Base-by-base conservation (phyloP, 2,113 vertebrate species). In the Sus scrofa region DNA sequence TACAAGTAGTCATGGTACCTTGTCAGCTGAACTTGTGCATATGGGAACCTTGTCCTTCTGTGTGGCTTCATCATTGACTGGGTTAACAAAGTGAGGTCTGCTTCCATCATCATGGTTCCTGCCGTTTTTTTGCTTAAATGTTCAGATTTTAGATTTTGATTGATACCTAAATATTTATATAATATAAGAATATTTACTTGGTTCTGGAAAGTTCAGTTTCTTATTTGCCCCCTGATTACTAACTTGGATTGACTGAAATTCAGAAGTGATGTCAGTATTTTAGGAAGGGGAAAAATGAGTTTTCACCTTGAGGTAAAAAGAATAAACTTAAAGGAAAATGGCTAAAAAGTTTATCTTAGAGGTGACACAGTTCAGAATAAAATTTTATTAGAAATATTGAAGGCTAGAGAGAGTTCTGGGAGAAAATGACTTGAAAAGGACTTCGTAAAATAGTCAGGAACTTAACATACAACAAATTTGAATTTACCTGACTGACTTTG, bases 371-470 rank as follows among this genome's bases (percentile, higher is more conserved):
- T 91, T 91, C 50, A 91, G 68, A 96, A 81, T 84, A 85, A 96
- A 87, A 65, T 92, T 81, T 94, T 94, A 68, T 62, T 90, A 75
- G 71, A 71, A 88, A 68, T 88, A 85, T 19, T 90, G 79, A n/a
- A 94, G 19, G n/a, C 60, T 89, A 22, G 27, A 86, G 62, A 85
- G 54, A 65, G 13, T 89, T 94, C 68, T 92, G 20, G 22, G 24
- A 96, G 22, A 30, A 91, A 70, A 26, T 91, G 82, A 81, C 20
- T 86, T 84, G 56, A 77, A 84, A n/a, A 44, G 32, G 37, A 94
- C 37, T 95, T 96, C 15, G 65, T 96, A 96, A 96, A 62, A 37
- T 70, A 77, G 91, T 90, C 37, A 82, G 79, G 78, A 92, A 78
- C 16, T 44, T 9, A 79, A 85, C 30, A 16, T 50, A 60, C 54